These are phyloP conservation scores for Paratilapia polleni DNA, from an alignment of 2,113 vertebrate species.

Conservation along the genomic window DNA sequence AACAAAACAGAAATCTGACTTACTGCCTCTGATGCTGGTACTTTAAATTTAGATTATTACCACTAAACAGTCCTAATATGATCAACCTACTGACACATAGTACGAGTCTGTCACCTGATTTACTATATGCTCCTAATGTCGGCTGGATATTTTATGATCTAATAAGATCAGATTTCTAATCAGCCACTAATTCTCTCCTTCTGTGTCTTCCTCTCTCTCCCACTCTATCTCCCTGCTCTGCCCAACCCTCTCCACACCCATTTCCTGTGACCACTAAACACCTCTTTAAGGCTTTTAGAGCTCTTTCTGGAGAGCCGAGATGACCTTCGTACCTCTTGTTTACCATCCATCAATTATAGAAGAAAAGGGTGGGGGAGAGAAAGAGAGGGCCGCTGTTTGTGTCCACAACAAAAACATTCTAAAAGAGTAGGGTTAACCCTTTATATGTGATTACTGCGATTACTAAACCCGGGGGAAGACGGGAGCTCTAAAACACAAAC, in stretches of 20 bases:
- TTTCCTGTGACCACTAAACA: slow-evolving; percentile 73
- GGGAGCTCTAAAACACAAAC: neutral
- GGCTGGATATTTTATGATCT: slow-evolving; percentile 9
- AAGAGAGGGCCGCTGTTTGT: neutral
- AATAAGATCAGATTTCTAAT: slow-evolving; percentile 51
- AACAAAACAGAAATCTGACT: neutral
- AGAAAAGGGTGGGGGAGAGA: neutral
- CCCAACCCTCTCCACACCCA: slow-evolving; percentile 42
- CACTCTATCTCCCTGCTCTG: slow-evolving; percentile 3
- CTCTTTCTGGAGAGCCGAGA: slow-evolving; percentile 34
- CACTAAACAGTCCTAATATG: neutral
- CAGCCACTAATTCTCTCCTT: slow-evolving; percentile 42
- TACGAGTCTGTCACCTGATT: neutral
- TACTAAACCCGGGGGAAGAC: neutral
- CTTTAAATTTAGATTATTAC: neutral
- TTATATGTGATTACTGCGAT: neutral
- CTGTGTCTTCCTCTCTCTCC: neutral
- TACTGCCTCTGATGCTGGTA: neutral
- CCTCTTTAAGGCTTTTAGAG: slow-evolving; percentile 70
- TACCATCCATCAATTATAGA: slow-evolving; percentile 70
- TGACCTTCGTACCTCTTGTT: slow-evolving; percentile 59
- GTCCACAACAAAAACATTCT: slow-evolving; percentile 16
- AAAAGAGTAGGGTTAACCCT: neutral
- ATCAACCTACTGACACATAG: neutral
- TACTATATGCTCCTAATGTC: neutral